phyloP scores from a whole-genome alignment of 2,888 invertebrate species.

The Agrotis clavis region DNA sequence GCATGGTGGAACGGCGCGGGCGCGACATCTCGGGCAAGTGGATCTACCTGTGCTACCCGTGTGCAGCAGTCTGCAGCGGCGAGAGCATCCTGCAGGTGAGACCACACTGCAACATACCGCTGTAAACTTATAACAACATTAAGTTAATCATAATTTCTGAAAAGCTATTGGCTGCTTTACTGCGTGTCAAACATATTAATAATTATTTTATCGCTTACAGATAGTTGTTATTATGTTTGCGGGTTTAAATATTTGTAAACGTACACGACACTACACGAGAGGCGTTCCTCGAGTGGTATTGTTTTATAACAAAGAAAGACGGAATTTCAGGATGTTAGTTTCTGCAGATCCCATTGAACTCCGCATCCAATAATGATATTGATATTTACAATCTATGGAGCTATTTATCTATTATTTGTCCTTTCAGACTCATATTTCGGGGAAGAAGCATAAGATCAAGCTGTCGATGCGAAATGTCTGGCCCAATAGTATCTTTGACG shows the following conservation, averaged over 20 bases:
- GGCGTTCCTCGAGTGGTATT: too few relatives aligned
- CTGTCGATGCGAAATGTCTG: slow-evolving; percentile 75
- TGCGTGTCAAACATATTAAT: too few relatives aligned
- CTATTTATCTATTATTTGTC: slow-evolving; percentile 4
- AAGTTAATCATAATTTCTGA: neutral
- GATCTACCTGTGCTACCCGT: slow-evolving; percentile 89
- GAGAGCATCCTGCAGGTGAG: slow-evolving; percentile 85
- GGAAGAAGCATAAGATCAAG: slow-evolving; percentile 87
- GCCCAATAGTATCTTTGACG: slow-evolving; percentile 81
- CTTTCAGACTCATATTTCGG: slow-evolving; percentile 86
- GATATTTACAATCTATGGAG: neutral
- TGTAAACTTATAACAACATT: neutral
- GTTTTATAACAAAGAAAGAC: too few relatives aligned
- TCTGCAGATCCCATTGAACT: neutral
- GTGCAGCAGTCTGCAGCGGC: slow-evolving; percentile 88
- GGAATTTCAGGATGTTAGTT: neutral
- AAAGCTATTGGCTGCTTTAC: too few relatives aligned
- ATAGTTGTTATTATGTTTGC: too few relatives aligned
- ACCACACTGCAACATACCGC: neutral
- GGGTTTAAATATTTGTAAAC: too few relatives aligned
- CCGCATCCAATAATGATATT: neutral
- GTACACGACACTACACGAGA: too few relatives aligned
- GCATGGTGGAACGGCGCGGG: slow-evolving; percentile 87
- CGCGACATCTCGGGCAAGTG: slow-evolving; percentile 86
- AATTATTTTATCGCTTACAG: too few relatives aligned